Evolutionary conservation across 2,113 vertebrate species (phyloP), one percentile per base, ranked within the genome.

Genomic region (Lanius collurio): DNA sequence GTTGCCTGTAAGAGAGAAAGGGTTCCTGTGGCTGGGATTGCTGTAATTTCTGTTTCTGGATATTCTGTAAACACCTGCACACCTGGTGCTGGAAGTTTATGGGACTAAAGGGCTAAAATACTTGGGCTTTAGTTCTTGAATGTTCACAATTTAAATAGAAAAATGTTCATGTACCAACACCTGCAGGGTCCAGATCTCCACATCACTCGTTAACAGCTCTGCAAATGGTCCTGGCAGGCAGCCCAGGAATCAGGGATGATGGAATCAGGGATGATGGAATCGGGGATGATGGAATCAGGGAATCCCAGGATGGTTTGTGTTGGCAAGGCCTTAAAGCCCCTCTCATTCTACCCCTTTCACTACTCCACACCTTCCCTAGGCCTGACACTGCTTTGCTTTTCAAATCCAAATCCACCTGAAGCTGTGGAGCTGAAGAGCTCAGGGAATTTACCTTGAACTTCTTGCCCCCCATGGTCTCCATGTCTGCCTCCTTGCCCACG

Each of bases 401-500:
- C 17, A 20, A 73, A 69, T 26, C 44, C 60, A 57, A 67, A 35
- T 11, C 22, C 23, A 52, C 7, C 15, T 20, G 19, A 64, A 39
- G 77, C 33, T 74, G 31, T 22, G 76, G 41, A 92, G 62, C 28
- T 77, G 56, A 47, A 44, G 15, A 33, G 39, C 33, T 76, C 68
- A n/a, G 18, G 22, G 76, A 26, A 41, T 97, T 98, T 94, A 99
- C 99, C 98, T 99, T 99, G 97, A 99, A 99, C 81, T 98, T 99
- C 98, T 98, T 99, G 46, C 99, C 99, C n/a, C 98, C 98, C n/a
- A 99, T 96, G 79, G 98, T 99, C 93, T 99, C 98, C 98, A 99
- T 98, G 33, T 99, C 98, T 1, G 97, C 87, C 82, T 99, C 99
- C 91, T 98, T 97, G 96, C 97, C 98, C 7, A 99, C 62, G 35